These are phyloP conservation scores for Adrianichthys oophorus DNA, from an alignment of 2,797 vertebrate species.

Conservation along the genomic window DNA sequence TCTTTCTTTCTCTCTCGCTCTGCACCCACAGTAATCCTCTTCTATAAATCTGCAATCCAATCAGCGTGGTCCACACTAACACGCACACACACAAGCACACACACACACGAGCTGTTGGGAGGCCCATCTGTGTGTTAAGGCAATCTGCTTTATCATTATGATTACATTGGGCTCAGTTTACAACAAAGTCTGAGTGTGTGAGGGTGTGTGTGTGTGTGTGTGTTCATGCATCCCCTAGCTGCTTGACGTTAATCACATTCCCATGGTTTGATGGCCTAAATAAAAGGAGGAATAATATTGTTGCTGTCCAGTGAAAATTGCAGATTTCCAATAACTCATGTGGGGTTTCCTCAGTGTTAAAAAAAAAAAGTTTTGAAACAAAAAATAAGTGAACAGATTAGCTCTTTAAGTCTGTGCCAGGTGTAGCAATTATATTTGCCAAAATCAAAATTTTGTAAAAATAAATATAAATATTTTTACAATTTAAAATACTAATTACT, in stretches of 20 bases:
- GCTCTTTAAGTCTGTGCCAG: too few species aligned
- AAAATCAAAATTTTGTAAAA: too few species aligned
- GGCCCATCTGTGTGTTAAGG: slow-evolving; percentile 85
- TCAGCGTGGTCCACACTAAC: slow-evolving; percentile 71
- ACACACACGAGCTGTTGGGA: slow-evolving; percentile 74
- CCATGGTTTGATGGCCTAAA: slow-evolving; percentile 75
- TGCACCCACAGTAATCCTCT: slow-evolving; percentile 74
- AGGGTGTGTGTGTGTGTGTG: slow-evolving; percentile 29
- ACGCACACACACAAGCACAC: slow-evolving; percentile 45
- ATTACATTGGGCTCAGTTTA: slow-evolving; percentile 87
- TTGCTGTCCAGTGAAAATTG: slow-evolving; percentile 54
- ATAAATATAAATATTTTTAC: background rate
- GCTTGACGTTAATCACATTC: slow-evolving; percentile 75
- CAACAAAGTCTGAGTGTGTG: slow-evolving; percentile 70
- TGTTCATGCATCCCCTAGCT: slow-evolving; percentile 38
- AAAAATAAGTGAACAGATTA: background rate
- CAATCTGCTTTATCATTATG: slow-evolving; percentile 87
- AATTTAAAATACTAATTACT: background rate
- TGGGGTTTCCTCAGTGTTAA: slow-evolving; percentile 16
- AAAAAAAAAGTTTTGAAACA: slow-evolving; percentile 1
- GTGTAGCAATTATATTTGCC: too few species aligned
- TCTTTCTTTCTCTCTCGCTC: slow-evolving; percentile 45
- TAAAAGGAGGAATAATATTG: slow-evolving; percentile 69
- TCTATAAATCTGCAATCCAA: slow-evolving; percentile 80
- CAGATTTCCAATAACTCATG: slow-evolving; percentile 38